These are phyloP conservation scores for Merluccius polli DNA, from an alignment of 2,797 vertebrate species.

Conservation along the genomic window DNA sequence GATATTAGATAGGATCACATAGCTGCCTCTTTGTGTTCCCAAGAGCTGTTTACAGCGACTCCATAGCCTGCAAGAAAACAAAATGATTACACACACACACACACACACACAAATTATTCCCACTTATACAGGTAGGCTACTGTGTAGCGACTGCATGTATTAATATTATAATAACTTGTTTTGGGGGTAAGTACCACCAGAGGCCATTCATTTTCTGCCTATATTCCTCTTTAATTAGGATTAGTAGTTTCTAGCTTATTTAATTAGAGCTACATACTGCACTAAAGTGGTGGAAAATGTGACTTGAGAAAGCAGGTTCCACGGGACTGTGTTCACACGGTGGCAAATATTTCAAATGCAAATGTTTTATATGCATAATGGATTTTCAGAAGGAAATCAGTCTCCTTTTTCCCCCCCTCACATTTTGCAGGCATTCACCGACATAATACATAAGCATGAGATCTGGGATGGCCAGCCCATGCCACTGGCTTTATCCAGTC, in stretches of 20 bases:
- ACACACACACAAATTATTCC: neutral
- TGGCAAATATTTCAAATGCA: neutral
- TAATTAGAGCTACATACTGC: neutral
- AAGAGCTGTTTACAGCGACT: neutral
- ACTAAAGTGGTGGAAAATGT: neutral
- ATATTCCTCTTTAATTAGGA: slow-evolving; percentile 1
- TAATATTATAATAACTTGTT: slow-evolving; percentile 2
- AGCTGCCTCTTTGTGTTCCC: neutral
- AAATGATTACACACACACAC: neutral
- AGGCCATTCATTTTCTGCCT: neutral
- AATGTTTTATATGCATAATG: slow-evolving; percentile 3
- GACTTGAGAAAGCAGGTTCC: neutral
- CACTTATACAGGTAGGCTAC: neutral
- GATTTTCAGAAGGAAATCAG: slow-evolving; percentile 4
- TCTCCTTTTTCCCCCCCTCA: neutral
- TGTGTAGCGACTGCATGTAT: neutral
- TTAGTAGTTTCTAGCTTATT: slow-evolving; percentile 1
- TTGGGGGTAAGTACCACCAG: slow-evolving; percentile 5
- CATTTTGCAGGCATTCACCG: neutral
- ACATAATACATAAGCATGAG: neutral
- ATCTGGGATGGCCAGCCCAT: neutral
- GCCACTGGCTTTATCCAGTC: slow-evolving; percentile 16
- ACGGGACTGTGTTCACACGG: neutral
- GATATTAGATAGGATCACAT: slow-evolving; percentile 1
- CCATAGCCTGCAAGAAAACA: no score